These are phyloP conservation scores for Hylomyscus alleni DNA, from an alignment of 2,797 vertebrate species.

Conservation along the genomic window DNA sequence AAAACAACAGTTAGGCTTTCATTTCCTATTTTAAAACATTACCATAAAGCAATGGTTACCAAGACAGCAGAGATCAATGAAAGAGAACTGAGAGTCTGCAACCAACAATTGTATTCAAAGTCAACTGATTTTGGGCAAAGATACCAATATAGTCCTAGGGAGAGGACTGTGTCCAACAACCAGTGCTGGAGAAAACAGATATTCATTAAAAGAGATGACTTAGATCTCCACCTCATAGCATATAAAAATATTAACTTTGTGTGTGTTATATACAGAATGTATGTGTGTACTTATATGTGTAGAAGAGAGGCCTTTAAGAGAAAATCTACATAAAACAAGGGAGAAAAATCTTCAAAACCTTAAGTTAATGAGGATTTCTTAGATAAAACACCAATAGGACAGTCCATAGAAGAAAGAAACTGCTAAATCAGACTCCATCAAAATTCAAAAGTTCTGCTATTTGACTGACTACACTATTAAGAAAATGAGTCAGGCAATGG, in stretches of 20 bases:
- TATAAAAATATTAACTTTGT: constrained; percentile 36
- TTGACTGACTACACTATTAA: constrained; percentile 48
- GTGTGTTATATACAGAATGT: not conserved
- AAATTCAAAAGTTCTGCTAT: constrained; percentile 33
- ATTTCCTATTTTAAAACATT: constrained; percentile 2
- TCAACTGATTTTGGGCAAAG: constrained; percentile 30
- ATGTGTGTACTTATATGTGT: not conserved
- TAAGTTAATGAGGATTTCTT: constrained; percentile 46
- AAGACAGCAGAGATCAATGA: not conserved
- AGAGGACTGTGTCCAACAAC: constrained; percentile 22
- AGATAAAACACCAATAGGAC: constrained; percentile 11
- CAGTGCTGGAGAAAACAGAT: not conserved
- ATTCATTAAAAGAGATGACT: not conserved
- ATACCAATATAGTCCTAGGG: not conserved
- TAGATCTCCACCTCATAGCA: not conserved
- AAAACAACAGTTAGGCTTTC: constrained; percentile 46
- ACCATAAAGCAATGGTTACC: constrained; percentile 1
- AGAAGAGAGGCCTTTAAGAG: constrained; percentile 3
- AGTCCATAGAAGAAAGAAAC: not conserved
- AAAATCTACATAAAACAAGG: not conserved
- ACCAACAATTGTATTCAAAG: not conserved
- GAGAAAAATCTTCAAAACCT: constrained; percentile 40
- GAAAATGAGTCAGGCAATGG: not conserved
- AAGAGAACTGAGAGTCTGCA: not conserved
- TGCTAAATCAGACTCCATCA: not conserved